These are phyloP conservation scores for Lapara coniferarum DNA, from an alignment of 2,888 invertebrate genomes.

Conservation along the genomic window DNA sequence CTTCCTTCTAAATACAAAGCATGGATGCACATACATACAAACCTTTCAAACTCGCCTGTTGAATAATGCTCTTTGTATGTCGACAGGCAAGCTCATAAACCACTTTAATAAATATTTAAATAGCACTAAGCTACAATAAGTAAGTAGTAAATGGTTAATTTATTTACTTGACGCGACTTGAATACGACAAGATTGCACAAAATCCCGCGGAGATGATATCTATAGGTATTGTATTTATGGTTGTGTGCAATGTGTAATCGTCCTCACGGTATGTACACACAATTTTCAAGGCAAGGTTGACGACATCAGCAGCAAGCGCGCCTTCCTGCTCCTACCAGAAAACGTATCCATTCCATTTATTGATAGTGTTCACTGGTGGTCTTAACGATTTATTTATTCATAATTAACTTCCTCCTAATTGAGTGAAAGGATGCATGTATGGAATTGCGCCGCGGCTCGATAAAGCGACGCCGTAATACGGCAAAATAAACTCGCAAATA, in stretches of 20 bases:
- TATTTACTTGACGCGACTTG: slow-evolving; percentile 36
- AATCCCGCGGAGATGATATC: slow-evolving; percentile 44
- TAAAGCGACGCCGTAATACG: neutral
- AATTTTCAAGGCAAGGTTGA: slow-evolving; percentile 59
- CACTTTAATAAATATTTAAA: slow-evolving; percentile 24
- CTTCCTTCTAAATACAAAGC: neutral
- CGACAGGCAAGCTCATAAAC: slow-evolving; percentile 8
- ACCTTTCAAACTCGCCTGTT: neutral
- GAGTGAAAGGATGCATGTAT: slow-evolving; percentile 43
- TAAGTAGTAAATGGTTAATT: slow-evolving; percentile 18
- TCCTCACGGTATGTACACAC: slow-evolving; percentile 46
- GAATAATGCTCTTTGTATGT: slow-evolving; percentile 1
- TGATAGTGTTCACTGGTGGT: slow-evolving; percentile 44
- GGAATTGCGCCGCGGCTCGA: slow-evolving; percentile 6
- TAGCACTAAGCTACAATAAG: slow-evolving; percentile 17
- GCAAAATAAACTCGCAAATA: slow-evolving; percentile 14
- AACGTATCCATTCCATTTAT: slow-evolving; percentile 42
- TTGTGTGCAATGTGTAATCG: slow-evolving; percentile 34
- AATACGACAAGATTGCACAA: slow-evolving; percentile 37
- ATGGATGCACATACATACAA: neutral
- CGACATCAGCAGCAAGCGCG: slow-evolving; percentile 51
- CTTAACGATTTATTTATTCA: slow-evolving; percentile 32
- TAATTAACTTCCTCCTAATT: slow-evolving; percentile 41
- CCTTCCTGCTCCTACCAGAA: slow-evolving; percentile 55
- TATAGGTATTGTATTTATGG: slow-evolving; percentile 42